Conservation (phyloP, 1,140 invertebrate species). For the Asobara japonica region DNA sequence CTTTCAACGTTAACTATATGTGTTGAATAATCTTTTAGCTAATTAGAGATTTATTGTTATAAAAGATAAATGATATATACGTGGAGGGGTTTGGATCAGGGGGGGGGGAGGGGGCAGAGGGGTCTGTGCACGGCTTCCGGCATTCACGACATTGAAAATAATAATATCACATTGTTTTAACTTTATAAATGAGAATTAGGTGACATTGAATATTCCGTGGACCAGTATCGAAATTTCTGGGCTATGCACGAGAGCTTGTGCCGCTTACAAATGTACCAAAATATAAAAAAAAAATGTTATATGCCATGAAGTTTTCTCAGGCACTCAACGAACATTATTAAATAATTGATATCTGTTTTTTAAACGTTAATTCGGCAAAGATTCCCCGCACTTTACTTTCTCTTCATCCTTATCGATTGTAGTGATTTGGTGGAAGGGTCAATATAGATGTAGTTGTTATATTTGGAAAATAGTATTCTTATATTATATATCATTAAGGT, state of each 20-base stretch:
- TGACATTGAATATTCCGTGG: neutral
- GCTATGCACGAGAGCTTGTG: slow-evolving; percentile 8
- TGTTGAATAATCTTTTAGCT: neutral
- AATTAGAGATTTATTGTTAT: slow-evolving; percentile 7
- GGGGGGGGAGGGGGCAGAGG: no score
- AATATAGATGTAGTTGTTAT: slow-evolving; percentile 10
- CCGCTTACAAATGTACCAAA: slow-evolving; percentile 7
- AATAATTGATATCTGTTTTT: neutral
- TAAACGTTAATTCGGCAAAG: neutral
- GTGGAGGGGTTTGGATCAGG: neutral
- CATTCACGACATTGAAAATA: neutral
- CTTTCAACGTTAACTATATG: neutral
- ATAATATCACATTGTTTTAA: neutral
- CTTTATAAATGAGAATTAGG: neutral
- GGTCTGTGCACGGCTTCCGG: slow-evolving; percentile 11
- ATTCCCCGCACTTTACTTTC: neutral
- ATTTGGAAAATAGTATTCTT: neutral
- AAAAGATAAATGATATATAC: neutral
- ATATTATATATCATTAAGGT: neutral
- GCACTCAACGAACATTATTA: neutral
- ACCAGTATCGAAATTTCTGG: slow-evolving; percentile 1
- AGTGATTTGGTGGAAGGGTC: neutral
- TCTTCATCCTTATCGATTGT: no score
- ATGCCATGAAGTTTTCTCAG: neutral
- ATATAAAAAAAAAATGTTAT: neutral